phyloP scores from a whole-genome alignment of 2,888 invertebrate genomes.

The Urechis unicinctus region DNA sequence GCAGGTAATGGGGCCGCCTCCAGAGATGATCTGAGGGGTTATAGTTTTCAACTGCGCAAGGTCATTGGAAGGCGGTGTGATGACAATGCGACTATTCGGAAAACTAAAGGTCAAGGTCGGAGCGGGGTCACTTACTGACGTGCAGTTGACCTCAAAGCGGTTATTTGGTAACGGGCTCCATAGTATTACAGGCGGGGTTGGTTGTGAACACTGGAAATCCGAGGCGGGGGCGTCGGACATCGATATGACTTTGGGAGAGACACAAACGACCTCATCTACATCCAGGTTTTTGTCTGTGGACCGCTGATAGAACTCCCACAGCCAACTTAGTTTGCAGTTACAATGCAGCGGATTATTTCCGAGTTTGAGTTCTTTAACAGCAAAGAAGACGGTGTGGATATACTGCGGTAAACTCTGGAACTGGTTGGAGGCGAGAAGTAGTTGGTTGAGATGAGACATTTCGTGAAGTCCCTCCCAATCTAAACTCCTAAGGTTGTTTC shows the following conservation, averaged over 20 bases:
- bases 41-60: conserved; percentile 13
- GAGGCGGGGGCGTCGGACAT: conserved; percentile 1
- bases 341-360: conserved; percentile 20
- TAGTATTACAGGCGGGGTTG: conserved; percentile 9
- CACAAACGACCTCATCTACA: conserved; percentile 12
- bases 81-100: conserved; percentile 5
- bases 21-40: conserved; percentile 16
- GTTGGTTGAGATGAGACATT: conserved; percentile 15
- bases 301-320: conserved; percentile 13
- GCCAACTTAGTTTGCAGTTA: conserved; percentile 20
- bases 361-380: conserved; percentile 18
- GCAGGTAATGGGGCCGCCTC: conserved; percentile 12
- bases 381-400: conserved; percentile 13
- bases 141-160: conserved; percentile 16
- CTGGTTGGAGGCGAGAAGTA: conserved; percentile 14
- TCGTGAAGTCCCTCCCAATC: conserved; percentile 14
- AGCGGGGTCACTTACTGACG: conserved; percentile 16
- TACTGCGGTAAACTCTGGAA: conserved; percentile 16
- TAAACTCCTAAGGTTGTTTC: conserved; percentile 11
- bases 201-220: conserved; percentile 12
- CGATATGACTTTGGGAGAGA: conserved; percentile 6
- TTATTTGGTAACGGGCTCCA: conserved; percentile 6
- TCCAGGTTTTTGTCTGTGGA: conserved; percentile 16
- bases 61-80: conserved; percentile 18
- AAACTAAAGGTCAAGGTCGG: conserved; percentile 17